Base-by-base conservation (phyloP, 1,140 invertebrate genomes). In the Luehdorfia chinensis region DNA sequence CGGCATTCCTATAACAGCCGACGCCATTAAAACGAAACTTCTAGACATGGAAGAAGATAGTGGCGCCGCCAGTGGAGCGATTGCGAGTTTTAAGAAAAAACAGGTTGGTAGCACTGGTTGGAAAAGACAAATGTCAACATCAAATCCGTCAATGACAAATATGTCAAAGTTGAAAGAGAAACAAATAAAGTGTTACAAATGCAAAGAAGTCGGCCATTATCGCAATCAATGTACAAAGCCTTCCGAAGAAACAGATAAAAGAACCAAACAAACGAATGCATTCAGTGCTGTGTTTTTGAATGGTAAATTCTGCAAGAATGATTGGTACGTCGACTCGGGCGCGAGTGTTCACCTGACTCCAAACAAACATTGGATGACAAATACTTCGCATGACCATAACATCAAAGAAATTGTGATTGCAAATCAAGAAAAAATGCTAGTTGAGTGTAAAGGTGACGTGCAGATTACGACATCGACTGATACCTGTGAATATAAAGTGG, bases 251-350 rank as follows among this genome's bases (percentile, higher is more conserved):
- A 6, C 27, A 11, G 6, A 8, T 4, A 30, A 11, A 1, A 30
- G 6, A 9, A 9, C n/a, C 12, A 19, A 34, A 4, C 5, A 34
- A 19, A 37, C 36, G 23, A 49, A 49, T 32, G 47, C 47, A 7
- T 49, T 49, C 16, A 49, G 36, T 41, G 36, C 47, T 7, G 36
- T 41, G 1, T 49, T 49, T 23, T 6, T 41, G 7, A 41, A 21
- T 33, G 36, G 36, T 23, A 2, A 3, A 9, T 41, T 23, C 9
- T 5, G 7, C 1, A 41, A 41, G 25, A 21, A 3, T 33, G 36
- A 49, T 3, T 49, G 47, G 47, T 33, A 41, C 18, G n/a, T 41
- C 9, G 47, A 49, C 13, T 49, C 47, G 5, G 47, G 47, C 7
- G 47, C 47, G 6, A 49, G 16, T 32, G 12, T 6, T 21, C 36